Conservation (phyloP, 23 tunicate species). For the Aplidium turbinatum region DNA sequence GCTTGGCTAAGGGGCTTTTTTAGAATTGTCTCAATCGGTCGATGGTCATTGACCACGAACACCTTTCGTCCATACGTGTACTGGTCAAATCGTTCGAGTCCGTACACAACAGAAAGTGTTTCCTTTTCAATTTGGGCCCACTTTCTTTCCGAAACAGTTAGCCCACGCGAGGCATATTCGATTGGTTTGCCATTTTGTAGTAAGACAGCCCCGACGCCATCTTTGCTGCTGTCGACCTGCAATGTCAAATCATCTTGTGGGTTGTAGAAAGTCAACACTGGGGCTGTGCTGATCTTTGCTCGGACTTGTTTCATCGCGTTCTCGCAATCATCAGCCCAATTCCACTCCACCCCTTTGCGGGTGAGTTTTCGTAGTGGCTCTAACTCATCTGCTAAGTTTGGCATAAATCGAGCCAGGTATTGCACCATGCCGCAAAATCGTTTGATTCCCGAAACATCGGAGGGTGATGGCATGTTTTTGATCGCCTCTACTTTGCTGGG, state of each 20-base stretch:
- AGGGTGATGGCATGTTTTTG: constrained; percentile 2
- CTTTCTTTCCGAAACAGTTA: constrained; percentile 13
- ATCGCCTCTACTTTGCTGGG: constrained; percentile 15
- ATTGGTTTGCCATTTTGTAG: constrained; percentile 30
- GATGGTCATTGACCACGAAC: constrained; percentile 13
- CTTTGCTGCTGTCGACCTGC: constrained; percentile 26
- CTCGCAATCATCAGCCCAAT: constrained; percentile 33
- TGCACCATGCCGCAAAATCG: constrained; percentile 15
- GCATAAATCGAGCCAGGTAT: constrained; percentile 24
- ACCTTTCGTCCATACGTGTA: constrained; percentile 19
- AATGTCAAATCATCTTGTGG: not conserved
- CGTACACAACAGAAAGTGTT: constrained; percentile 21
- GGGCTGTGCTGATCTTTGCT: not conserved
- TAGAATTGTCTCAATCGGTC: constrained; percentile 28
- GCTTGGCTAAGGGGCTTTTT: constrained; percentile 33
- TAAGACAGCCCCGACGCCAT: constrained; percentile 26
- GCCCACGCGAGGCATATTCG: constrained; percentile 26
- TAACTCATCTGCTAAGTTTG: constrained; percentile 12
- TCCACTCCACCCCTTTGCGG: constrained; percentile 1
- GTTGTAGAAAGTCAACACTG: constrained; percentile 6
- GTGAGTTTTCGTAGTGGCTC: constrained; percentile 20
- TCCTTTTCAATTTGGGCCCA: constrained; percentile 45
- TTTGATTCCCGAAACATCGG: not conserved
- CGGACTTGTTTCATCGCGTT: not conserved
- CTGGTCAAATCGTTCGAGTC: constrained; percentile 24